Base-by-base conservation (phyloP, 2,113 vertebrate genomes). In the Calidris pugnax region DNA sequence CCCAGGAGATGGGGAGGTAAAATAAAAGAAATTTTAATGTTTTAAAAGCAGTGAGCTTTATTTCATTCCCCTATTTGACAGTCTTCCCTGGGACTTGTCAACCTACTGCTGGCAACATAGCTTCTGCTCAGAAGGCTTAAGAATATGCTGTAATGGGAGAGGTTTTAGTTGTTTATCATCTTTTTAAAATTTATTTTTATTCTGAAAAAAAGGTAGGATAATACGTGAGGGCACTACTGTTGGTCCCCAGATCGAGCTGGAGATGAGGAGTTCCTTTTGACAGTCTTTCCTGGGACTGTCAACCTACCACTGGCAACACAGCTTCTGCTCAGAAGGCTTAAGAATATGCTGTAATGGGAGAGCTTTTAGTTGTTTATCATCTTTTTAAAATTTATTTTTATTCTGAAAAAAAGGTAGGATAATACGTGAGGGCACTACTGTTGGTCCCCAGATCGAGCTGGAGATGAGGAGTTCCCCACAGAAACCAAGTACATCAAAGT, bases 271-370 rank as follows among this genome's bases (percentile, higher is more conserved):
- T 60, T 83, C 32, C 19, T n/a, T 75, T 55, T 85, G 60, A n/a
- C 32, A 45, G 16, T 33, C 30, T 60, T 72, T 45, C 12, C 32
- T 82, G 30, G 9, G 24, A 48, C 63, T 86, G 43, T 27, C 56
- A 60, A 13, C 39, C 51, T 59, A 41, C n/a, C 0, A 0, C 57
- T 60, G 50, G 45, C 30, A 48, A 43, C 3, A 26, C 15, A 55
- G 39, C 6, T 82, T 22, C n/a, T 53, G 37, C 9, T 15, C 26
- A 66, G 64, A 59, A 71, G 41, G 57, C 39, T 86, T 60, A 76
- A 53, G 56, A 71, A 39, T 59, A 21, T 28, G 39, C 24, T 59
- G 43, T 33, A 71, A 76, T 47, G 10, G 24, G 43, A 66, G n/a
- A 72, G 43, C 12, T 48, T 79, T 74, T 28, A 47, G 10, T 45